Evolutionary conservation across 2,797 vertebrate genomes (phyloP), one percentile per base, ranked within the genome.

Genomic region (Eulemur rubriventer): DNA sequence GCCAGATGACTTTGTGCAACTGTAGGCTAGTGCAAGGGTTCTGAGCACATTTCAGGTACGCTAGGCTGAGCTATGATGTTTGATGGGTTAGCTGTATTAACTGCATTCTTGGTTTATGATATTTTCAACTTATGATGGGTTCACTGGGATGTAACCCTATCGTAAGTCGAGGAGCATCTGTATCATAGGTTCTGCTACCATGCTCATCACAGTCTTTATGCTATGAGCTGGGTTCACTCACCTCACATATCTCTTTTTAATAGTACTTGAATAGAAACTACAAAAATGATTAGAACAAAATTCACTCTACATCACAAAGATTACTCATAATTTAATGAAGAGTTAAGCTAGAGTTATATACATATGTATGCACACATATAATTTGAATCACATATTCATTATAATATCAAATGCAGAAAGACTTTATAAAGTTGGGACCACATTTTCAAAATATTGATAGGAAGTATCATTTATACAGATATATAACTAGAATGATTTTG

Each of bases 121-220:
- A 24, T 78, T 52, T 35, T 78, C 48, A 26, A 35, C 33, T 35
- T 52, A n/a, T 22, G 46, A 76, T n/a, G 30, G 17, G 30, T 76
- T 33, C 7, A 11, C 50, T 76, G 46, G 46, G 17, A 4, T 33
- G 33, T n/a, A 18, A 22, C 48, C 75, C 3, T 7, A 52, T 35
- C 12, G 4, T 78, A 52, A 35, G n/a, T 7, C 3, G 33, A 35
- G 48, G 11, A 78, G 48, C 11, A 52, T 35, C 48, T 76, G 16
- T 24, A 4, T 26, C 43, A 18, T 14, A 6, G 7, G 24, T 46
- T 55, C 50, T 46, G 28, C 2, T 46, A 9, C 14, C 30, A 24
- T 14, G 13, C 7, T 20, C 6, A 1, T 1, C 50, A 26, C 7
- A 2, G 22, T 24, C 33, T 48, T 55, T 14, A n/a, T 5, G 4